Evolutionary conservation across 2,888 invertebrate species (phyloP).

Genomic region (Platycheirus rosarum): DNA sequence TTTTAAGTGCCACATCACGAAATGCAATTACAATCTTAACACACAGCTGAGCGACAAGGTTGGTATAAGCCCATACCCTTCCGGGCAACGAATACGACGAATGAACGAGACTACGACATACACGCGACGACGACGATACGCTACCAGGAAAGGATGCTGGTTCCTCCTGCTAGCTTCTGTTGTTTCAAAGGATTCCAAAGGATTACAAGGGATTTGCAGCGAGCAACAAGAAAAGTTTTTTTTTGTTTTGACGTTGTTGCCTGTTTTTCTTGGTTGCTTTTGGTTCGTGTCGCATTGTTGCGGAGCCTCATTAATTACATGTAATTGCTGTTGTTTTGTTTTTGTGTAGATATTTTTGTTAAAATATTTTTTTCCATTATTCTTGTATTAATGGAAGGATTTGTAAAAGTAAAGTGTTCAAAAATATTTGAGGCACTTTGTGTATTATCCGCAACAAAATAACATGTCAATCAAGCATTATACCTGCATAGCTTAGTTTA

Average conservation of each 20-base stretch:
- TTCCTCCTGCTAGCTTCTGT: slow-evolving; percentile 26
- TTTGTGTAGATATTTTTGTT: slow-evolving; percentile 4
- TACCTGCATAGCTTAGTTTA: no score
- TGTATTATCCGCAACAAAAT: no score
- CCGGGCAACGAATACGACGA: slow-evolving; percentile 14
- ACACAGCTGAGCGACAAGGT: slow-evolving; percentile 69
- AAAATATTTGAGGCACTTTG: no score
- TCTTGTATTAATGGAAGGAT: neutral
- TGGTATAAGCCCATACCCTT: slow-evolving; percentile 5
- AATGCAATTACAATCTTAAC: slow-evolving; percentile 72
- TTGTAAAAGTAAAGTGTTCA: no score
- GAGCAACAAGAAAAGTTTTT: slow-evolving; percentile 54
- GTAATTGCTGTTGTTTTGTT: slow-evolving; percentile 54
- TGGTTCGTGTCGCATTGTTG: slow-evolving; percentile 64
- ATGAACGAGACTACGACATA: neutral
- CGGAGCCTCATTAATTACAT: slow-evolving; percentile 63
- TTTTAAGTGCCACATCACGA: slow-evolving; percentile 63
- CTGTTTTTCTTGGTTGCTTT: slow-evolving; percentile 37
- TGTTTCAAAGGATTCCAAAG: slow-evolving; percentile 55
- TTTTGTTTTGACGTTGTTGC: slow-evolving; percentile 38
- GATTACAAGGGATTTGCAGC: slow-evolving; percentile 64
- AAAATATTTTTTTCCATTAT: no score
- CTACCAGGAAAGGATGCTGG: slow-evolving; percentile 33
- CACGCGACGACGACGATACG: slow-evolving; percentile 23
- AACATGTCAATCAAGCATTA: no score